Base-by-base conservation (phyloP, 2,113 vertebrate genomes). In the Calidris pugnax region DNA sequence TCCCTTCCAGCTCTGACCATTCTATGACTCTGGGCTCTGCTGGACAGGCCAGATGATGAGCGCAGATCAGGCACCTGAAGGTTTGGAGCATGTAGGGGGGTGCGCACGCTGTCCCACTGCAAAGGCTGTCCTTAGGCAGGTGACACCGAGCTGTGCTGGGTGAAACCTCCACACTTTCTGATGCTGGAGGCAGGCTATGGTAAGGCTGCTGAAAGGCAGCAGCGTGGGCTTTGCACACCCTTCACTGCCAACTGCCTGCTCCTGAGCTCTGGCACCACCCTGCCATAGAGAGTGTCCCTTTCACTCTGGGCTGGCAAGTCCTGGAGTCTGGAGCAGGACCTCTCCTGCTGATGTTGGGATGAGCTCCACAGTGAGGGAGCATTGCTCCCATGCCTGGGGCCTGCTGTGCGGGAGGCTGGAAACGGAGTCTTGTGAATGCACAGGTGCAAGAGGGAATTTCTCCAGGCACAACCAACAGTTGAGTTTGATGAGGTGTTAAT, bases 401-500 rank as follows among this genome's bases (percentile, higher is more conserved):
- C 62, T 89, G 55, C 87, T 87, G 33, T 22, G 53, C 12, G 1
- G 56, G 74, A 88, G 87, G 68, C 68, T 75, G 45, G 62, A 72
- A 85, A 60, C 14, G 33, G 53, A 93, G 95, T 77, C 69, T n/a
- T 69, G 60, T 75, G 72, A 93, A 85, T 55, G 63, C 48, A 68
- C 96, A 97, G 93, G 96, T 97, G 97, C 95, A 96, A 91, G 89
- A 69, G 95, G 71, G 90, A 96, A 92, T 95, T 96, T 95, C 77
- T 96, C 79, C 95, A 96, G 95, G 75, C 89, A 77, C 92, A 76
- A 87, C 89, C 87, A 74, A 76, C 56, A 62, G 87, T 26, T 91
- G 92, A 73, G 81, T 95, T 97, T 97, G 97, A 97, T 97, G 97
- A 97, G 96, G 97, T 97, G 97, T 97, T 97, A 97, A 97, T 97